These are phyloP conservation scores for Umimayanthus kanabou DNA, from an alignment of 92 coral and sea anemone species.

Conservation along the genomic window DNA sequence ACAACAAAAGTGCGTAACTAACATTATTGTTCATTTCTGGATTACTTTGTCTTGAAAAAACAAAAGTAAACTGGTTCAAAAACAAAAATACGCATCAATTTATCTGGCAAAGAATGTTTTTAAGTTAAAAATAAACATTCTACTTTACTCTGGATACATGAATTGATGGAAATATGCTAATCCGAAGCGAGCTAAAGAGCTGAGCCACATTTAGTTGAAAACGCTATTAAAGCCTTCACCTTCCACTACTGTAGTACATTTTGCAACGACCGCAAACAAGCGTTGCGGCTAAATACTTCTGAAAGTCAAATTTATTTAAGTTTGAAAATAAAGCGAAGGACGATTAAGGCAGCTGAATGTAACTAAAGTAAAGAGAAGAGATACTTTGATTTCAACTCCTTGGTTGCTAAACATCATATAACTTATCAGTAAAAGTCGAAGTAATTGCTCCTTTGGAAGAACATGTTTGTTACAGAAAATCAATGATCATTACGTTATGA, in stretches of 20 bases:
- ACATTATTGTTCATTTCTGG: constrained; percentile 33
- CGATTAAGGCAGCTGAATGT: neutral
- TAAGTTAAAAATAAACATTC: neutral
- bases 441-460: neutral
- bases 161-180: neutral
- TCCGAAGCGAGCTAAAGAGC: neutral
- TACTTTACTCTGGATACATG: neutral
- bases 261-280: constrained; percentile 12
- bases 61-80: constrained; percentile 26
- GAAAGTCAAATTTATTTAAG: constrained; percentile 1
- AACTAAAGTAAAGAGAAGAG: neutral
- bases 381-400: neutral
- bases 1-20: neutral
- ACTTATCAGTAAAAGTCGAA: neutral
- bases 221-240: too few species aligned
- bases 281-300: constrained; percentile 2
- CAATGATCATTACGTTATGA: neutral
- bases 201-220: neutral
- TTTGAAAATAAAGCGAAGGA: constrained; percentile 6
- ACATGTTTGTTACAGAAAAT: neutral
- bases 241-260: neutral
- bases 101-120: neutral
- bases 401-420: neutral
- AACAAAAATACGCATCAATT: neutral
- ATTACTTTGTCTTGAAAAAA: constrained; percentile 35